A percentile compares a stretch with the other conserved stretches of the same genome.
Conservation (phyloP, 1,140 invertebrate species). For the Eriocheir sinensis region DNA sequence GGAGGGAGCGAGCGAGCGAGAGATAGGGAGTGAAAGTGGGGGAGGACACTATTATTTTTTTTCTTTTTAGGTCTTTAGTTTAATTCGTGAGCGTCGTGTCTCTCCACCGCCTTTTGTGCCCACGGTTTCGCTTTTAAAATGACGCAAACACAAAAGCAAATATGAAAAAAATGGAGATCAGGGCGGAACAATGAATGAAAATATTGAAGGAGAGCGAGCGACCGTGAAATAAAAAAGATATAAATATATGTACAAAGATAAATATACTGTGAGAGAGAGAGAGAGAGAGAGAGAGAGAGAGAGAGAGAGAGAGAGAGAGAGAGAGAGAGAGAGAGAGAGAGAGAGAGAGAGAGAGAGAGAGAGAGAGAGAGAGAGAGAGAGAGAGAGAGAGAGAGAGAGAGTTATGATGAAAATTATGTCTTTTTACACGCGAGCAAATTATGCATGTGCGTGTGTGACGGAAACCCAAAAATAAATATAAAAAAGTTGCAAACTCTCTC, state of each 20-base stretch:
- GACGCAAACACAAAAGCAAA: background rate
- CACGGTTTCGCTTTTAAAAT: background rate
- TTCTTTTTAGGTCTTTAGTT: too few species aligned
- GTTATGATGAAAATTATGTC: conserved; percentile 32
- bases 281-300: conserved; percentile 62
- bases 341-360: conserved; percentile 62
- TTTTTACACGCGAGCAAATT: background rate
- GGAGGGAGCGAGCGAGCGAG: too few species aligned
- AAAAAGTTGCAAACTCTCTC: background rate
- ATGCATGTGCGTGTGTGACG: background rate
- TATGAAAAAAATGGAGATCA: background rate
- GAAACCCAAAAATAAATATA: background rate
- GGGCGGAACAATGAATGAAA: background rate
- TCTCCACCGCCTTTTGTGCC: background rate
- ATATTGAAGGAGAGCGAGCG: background rate
- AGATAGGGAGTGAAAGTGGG: too few species aligned
- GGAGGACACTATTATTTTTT: too few species aligned
- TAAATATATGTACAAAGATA: background rate
- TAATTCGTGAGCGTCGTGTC: too few species aligned
- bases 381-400: conserved; percentile 50
- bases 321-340: conserved; percentile 65
- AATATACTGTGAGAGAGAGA: background rate
- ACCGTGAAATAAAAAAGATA: background rate
- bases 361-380: conserved; percentile 67
- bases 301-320: conserved; percentile 63